These are phyloP conservation scores for Neelides folsomi DNA, from an alignment of 2,888 invertebrate genomes.

Conservation along the genomic window DNA sequence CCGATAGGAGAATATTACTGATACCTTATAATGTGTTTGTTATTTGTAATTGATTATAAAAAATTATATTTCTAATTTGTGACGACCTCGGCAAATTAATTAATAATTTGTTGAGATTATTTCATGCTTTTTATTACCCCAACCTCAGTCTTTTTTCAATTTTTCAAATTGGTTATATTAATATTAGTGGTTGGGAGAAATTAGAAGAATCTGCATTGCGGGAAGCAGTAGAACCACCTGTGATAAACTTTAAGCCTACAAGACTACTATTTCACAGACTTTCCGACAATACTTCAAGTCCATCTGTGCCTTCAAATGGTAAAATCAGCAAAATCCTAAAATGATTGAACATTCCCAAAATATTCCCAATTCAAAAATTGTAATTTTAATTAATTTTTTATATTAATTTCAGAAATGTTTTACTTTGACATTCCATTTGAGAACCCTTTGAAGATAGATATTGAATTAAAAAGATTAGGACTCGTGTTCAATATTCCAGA, in stretches of 20 bases:
- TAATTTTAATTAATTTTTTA: slow-evolving; percentile 1
- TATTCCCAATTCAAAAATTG: not conserved
- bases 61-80: too few species aligned
- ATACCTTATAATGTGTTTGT: too few species aligned
- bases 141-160: too few species aligned
- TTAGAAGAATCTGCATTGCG: slow-evolving; percentile 23
- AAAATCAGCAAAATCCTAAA: not conserved
- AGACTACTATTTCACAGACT: slow-evolving; percentile 35
- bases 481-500: slow-evolving; percentile 16
- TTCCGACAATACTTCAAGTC: slow-evolving; percentile 28
- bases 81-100: too few species aligned
- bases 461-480: slow-evolving; percentile 14
- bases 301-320: slow-evolving; percentile 27
- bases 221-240: slow-evolving; percentile 17
- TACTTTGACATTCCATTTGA: slow-evolving; percentile 21
- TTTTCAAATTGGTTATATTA: not conserved
- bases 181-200: slow-evolving; percentile 15
- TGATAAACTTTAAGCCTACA: slow-evolving; percentile 21
- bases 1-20: too few species aligned
- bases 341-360: not conserved
- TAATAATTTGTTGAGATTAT: too few species aligned
- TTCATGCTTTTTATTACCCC: too few species aligned
- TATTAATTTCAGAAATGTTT: slow-evolving; percentile 18
- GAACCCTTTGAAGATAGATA: slow-evolving; percentile 15
- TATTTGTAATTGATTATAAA: too few species aligned